These are phyloP conservation scores for Pyrgilauda ruficollis DNA, from an alignment of 2,113 vertebrate species.

Conservation along the genomic window DNA sequence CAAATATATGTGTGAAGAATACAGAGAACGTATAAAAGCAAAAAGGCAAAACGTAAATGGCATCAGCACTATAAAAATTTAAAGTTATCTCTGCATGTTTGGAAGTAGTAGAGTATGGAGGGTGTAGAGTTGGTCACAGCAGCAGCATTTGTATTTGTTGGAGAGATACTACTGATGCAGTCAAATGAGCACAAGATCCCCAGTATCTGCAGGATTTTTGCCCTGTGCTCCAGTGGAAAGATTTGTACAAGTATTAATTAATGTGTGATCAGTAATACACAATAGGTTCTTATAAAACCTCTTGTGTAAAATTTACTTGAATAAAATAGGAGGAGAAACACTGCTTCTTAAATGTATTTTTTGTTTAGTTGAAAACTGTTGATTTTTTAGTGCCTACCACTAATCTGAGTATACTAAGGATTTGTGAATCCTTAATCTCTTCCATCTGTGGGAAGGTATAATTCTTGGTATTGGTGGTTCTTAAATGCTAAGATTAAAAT, in stretches of 20 bases:
- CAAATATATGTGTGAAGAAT: not conserved
- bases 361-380: not conserved
- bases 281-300: not conserved
- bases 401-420: not conserved
- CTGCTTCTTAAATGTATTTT: not conserved
- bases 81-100: not conserved
- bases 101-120: not conserved
- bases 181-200: not conserved
- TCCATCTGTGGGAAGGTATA: not conserved
- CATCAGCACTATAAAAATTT: not conserved
- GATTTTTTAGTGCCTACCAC: not conserved
- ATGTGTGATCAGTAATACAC: not conserved
- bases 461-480: not conserved
- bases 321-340: not conserved
- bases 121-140: not conserved
- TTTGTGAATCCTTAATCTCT: not conserved
- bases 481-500: not conserved
- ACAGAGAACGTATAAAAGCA: not conserved
- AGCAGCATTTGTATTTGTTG: not conserved
- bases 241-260: not conserved
- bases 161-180: not conserved
- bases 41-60: not conserved
- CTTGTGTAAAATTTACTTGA: not conserved
- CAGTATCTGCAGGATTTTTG: not conserved
- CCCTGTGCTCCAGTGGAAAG: not conserved